Base-by-base conservation (phyloP, 2,113 vertebrate species). In the Sceloporus tristichus region DNA sequence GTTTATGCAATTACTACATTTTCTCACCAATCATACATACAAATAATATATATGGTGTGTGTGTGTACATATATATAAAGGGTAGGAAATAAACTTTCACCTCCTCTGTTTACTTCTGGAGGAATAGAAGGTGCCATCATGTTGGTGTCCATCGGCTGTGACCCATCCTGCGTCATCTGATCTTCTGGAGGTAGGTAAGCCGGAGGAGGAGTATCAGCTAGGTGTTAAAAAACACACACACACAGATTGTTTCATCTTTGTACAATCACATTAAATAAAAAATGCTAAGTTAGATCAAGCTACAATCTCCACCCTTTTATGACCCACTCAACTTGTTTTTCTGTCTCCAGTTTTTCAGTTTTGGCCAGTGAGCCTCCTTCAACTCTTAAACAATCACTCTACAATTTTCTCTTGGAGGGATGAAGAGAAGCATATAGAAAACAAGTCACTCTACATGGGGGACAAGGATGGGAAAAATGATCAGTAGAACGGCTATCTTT, bases 161-260 rank as follows among this genome's bases (percentile, higher is more conserved):
- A 98, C 92, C 98, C 98, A 89, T 99, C 99, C 27, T 99, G 99
- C 92, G 98, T 98, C 98, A 99, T 98, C 90, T 97, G 98, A 95
- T 99, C 99, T 95, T 99, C 99, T 1, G 98, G 98, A 91, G 99
- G 98, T 96, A 99, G 97, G 94, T 99, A 99, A 89, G 98, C 98
- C 94, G 99, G 99, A 75, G 99, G 98, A 4, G 99, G 99, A 0
- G 99, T 99, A 95, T 99, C 99, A 93, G 98, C 97, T 97, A 90
- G 91, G 91, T 78, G 91, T 29, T 89, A 89, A 88, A 89, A 88
- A 79, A 68, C 5, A 90, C 90, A 90, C 59, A 88, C 3, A 11
- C 59, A 62, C 59, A 62, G 59, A 27, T 90, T 77, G 54, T 88
- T 91, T 84, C 88, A 85, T 85, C 86, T 68, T 91, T 0, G 65